Percentiles rank a stretch among this genome's conserved stretches.
phyloP scores from a whole-genome alignment of 1,140 invertebrate species.

The Neuroterus valhalla region DNA sequence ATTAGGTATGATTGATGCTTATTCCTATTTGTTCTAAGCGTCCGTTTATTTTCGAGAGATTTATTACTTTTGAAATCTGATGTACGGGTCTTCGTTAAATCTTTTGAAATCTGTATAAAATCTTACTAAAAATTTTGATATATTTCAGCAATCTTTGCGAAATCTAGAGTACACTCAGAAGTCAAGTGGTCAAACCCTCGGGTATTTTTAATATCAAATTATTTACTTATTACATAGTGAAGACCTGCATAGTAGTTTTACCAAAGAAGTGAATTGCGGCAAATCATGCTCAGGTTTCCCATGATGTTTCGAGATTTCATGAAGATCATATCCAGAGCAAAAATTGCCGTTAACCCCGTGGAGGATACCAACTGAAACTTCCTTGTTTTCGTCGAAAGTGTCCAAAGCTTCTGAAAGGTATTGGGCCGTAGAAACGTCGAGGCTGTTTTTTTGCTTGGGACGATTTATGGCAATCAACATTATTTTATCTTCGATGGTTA shows the following conservation, averaged over 20 bases:
- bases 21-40: conserved; percentile 17
- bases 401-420: conserved; percentile 83
- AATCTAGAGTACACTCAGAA: too few species aligned
- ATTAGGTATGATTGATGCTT: background rate
- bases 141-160: conserved; percentile 28
- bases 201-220: too few species aligned
- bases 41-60: background rate
- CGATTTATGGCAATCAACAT: conserved; percentile 91
- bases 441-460: conserved; percentile 86
- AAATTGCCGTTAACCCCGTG: conserved; percentile 93
- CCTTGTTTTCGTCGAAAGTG: conserved; percentile 85
- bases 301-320: conserved; percentile 78
- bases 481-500: conserved; percentile 79
- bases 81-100: background rate
- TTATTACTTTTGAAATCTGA: too few species aligned
- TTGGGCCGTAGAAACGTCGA: conserved; percentile 81
- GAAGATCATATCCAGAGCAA: conserved; percentile 91
- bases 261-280: conserved; percentile 73
- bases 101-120: conserved; percentile 36
- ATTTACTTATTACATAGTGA: too few species aligned
- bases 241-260: conserved; percentile 50
- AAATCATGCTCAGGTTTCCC: conserved; percentile 60
- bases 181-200: too few species aligned
- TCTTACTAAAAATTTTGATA: conserved; percentile 40
- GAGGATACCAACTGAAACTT: conserved; percentile 83